Base-by-base conservation (phyloP, 1,140 invertebrate genomes). In the Hycleus cichorii region DNA sequence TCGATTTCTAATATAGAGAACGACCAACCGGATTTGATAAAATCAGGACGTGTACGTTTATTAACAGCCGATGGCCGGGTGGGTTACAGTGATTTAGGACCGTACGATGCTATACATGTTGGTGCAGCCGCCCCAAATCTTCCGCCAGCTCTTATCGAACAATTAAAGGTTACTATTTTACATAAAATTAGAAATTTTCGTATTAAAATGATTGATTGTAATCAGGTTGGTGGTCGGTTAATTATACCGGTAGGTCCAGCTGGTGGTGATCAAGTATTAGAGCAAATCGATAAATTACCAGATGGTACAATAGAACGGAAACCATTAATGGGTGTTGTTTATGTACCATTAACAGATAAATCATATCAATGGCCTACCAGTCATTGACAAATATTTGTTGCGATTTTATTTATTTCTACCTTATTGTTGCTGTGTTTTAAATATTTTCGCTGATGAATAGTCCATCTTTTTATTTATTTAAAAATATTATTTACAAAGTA, bases 321-420 rank as follows among this genome's bases (percentile, higher is more conserved):
- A 66, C 81, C 83, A 11, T 76, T 98, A 0, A 97, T 98, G 91
- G 91, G 92, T 38, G 97, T 99, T 0, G 88, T 96, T 49, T 99
- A 96, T 77, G 96, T 99, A 25, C 96, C 96, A 2, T 78, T 99
- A 10, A 98, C 96, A 3, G 94, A 96, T 74, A 89, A 87, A 75
- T 80, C 85, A 12, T 75, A 80, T 57, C 91, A 93, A 54, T 73
- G 72, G 72, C 72, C 71, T 18, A 44, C 57, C 39, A 39, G 38
- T 11, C 54, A 67, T 67, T 70, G 69, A 70, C 62, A 49, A 45
- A 44, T 51, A 52, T 54, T 55, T 32, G 39, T 49, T 5, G 27
- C 39, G 40, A 46, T 39, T 3, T 6, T 60, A 43, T 48, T 60
- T 50, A 18, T 60, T 44, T 26, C 47, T 32, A 5, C 7, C 4